These are phyloP conservation scores for Philaethria dido DNA, from an alignment of 2,888 invertebrate genomes.

Conservation along the genomic window DNA sequence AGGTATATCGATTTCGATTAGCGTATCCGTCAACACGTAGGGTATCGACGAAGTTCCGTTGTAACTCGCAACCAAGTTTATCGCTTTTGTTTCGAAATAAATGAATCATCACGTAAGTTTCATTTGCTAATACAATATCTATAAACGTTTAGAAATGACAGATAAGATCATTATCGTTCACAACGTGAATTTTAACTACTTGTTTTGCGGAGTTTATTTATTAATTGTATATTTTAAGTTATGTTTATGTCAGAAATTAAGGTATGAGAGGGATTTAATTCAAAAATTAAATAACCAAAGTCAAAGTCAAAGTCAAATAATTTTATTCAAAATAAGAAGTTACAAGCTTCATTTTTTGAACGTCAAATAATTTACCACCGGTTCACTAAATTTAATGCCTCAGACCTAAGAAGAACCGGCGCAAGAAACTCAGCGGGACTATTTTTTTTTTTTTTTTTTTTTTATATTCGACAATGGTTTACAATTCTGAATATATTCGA, in stretches of 20 bases:
- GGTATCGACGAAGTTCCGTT: constrained; percentile 1
- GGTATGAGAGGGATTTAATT: no score
- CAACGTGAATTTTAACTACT: background rate
- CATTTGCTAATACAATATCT: constrained; percentile 43
- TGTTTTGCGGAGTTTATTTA: background rate
- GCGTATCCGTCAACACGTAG: background rate
- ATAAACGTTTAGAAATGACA: constrained; percentile 35
- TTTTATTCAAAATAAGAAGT: no score
- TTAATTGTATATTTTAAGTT: background rate
- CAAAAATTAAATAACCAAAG: no score
- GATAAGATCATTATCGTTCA: constrained; percentile 36
- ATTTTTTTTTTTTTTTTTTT: no score
- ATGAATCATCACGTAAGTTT: constrained; percentile 43
- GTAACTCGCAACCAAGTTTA: constrained; percentile 28
- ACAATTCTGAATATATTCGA: no score
- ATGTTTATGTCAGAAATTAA: background rate
- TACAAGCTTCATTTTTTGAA: no score
- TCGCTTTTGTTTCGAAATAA: constrained; percentile 41
- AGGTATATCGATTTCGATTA: background rate
- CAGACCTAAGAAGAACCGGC: no score
- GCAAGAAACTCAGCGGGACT: no score
- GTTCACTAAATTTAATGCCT: no score
- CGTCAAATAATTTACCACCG: no score
- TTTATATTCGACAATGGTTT: no score
- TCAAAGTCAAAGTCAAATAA: no score